phyloP scores from a whole-genome alignment of 2,888 invertebrate species.

The Drosophila borealis region DNA sequence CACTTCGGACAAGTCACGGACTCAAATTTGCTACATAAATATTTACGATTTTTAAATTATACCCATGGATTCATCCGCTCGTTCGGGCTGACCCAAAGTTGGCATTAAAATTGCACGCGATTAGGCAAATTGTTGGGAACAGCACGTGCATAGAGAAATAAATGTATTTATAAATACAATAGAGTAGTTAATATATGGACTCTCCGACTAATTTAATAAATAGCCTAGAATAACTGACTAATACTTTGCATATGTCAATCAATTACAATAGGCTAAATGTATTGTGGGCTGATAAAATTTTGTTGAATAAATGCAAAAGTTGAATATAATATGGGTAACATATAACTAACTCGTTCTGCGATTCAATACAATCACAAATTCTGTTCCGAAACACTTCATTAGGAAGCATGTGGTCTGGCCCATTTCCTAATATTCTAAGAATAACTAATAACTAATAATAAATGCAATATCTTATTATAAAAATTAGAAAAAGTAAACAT shows the following conservation, averaged over 20 bases:
- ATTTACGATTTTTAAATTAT: constrained; percentile 36
- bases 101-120: constrained; percentile 33
- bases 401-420: no score
- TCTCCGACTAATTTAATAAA: neutral
- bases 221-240: neutral
- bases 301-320: neutral
- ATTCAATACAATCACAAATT: no score
- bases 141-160: constrained; percentile 17
- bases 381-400: no score
- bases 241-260: neutral
- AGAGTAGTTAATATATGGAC: neutral
- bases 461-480: no score
- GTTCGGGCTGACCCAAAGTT: constrained; percentile 10
- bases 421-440: neutral
- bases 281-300: no score
- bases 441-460: no score
- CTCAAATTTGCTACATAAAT: constrained; percentile 40
- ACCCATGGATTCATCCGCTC: constrained; percentile 4
- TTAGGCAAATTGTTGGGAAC: constrained; percentile 10
- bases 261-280: neutral
- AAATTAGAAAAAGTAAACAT: no score
- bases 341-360: no score
- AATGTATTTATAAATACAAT: neutral
- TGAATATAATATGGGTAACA: neutral
- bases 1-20: constrained; percentile 37